Percentiles rank a stretch among this genome's conserved stretches.
These are phyloP conservation scores for Urosaurus nigricauda DNA, from an alignment of 2,797 vertebrate species.

Conservation along the genomic window DNA sequence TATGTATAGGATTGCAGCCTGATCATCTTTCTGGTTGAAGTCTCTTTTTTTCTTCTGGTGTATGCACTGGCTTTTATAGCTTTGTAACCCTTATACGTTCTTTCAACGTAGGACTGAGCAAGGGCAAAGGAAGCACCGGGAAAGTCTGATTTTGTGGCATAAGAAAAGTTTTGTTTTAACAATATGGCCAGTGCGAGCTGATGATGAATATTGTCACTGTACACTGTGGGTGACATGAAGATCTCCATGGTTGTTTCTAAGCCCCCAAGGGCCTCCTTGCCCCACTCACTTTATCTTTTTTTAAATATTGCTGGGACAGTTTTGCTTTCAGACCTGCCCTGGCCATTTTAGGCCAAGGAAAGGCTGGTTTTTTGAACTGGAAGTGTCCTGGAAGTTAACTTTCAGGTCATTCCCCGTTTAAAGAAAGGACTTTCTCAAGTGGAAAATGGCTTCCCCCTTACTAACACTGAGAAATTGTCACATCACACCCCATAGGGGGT, in stretches of 20 bases:
- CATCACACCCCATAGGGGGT: too few species aligned
- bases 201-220: background rate
- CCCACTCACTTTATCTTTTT: too few species aligned
- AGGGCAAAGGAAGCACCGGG: background rate
- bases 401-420: too few species aligned
- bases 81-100: background rate
- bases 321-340: too few species aligned
- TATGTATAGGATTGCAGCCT: background rate
- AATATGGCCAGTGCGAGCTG: rapidly evolving
- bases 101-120: background rate
- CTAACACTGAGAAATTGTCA: background rate
- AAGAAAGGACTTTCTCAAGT: too few species aligned
- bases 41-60: background rate
- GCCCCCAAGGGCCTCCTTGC: too few species aligned
- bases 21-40: background rate
- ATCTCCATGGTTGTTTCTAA: too few species aligned
- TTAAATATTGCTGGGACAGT: too few species aligned
- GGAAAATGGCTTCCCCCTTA: background rate
- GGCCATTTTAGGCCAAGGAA: too few species aligned
- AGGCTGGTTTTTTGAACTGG: too few species aligned
- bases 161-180: background rate
- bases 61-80: too few species aligned
- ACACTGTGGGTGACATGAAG: background rate
- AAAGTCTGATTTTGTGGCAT: background rate
- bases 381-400: too few species aligned